Conservation (phyloP, 1,140 invertebrate species). For the Oryctes rhinoceros region DNA sequence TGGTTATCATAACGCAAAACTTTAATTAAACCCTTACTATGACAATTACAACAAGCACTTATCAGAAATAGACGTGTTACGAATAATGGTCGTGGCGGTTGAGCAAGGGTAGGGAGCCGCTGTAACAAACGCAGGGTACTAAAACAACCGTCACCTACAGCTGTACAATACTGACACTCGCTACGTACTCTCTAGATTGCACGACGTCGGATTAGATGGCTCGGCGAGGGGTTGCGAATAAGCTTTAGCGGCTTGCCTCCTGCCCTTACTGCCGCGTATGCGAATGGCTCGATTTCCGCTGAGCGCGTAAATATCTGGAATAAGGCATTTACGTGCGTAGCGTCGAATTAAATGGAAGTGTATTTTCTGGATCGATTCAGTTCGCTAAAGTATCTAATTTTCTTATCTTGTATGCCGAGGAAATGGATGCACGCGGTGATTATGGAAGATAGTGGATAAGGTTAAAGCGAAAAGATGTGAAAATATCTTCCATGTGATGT, state of each 20-base stretch:
- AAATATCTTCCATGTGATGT: neutral
- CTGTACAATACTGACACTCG: neutral
- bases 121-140: slow-evolving; percentile 15
- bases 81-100: slow-evolving; percentile 25
- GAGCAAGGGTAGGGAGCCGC: neutral
- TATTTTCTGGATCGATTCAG: slow-evolving; percentile 26
- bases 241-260: neutral
- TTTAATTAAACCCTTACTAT: slow-evolving; percentile 25
- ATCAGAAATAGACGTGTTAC: slow-evolving; percentile 28
- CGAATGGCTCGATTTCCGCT: slow-evolving; percentile 30
- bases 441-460: slow-evolving; percentile 10
- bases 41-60: slow-evolving; percentile 8
- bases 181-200: neutral
- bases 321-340: slow-evolving; percentile 25
- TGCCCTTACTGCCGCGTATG: neutral
- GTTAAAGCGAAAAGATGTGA: neutral
- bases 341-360: slow-evolving; percentile 26
- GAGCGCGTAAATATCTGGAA: slow-evolving; percentile 2
- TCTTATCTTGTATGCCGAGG: neutral
- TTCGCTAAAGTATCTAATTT: slow-evolving; percentile 23
- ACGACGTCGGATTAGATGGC: neutral
- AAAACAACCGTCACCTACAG: slow-evolving; percentile 38
- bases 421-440: neutral
- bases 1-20: slow-evolving; percentile 10
- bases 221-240: slow-evolving; percentile 6